These are phyloP conservation scores for Pterocles orientalis DNA, from an alignment of 2,113 vertebrate genomes.

Conservation along the genomic window DNA sequence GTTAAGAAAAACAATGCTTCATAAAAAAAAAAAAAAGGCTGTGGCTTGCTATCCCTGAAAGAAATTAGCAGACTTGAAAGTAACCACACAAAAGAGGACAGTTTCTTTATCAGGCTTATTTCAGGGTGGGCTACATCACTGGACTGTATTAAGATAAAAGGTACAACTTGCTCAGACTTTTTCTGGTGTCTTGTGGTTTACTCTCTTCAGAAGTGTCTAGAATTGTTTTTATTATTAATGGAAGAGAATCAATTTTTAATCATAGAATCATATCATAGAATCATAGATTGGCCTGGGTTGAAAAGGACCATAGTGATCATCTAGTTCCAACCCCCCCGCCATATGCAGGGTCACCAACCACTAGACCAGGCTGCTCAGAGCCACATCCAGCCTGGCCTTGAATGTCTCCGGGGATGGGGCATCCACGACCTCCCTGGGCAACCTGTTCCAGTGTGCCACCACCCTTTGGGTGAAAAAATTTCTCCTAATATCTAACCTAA, in stretches of 20 bases:
- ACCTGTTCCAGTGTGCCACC: too few relatives aligned
- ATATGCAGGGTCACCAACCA: too few relatives aligned
- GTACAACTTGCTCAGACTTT: background rate
- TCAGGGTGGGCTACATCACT: background rate
- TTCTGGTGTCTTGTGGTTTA: background rate
- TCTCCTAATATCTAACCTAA: too few relatives aligned
- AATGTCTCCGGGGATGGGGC: too few relatives aligned
- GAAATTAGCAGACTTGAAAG: background rate
- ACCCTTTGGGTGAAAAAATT: too few relatives aligned
- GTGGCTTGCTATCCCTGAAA: background rate
- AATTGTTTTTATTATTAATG: background rate
- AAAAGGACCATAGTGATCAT: too few relatives aligned
- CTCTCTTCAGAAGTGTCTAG: background rate
- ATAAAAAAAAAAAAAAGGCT: background rate
- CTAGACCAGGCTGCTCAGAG: too few relatives aligned
- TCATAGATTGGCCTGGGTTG: too few relatives aligned
- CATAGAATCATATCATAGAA: too few relatives aligned
- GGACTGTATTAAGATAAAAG: background rate
- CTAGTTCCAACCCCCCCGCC: too few relatives aligned
- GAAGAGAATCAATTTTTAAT: background rate
- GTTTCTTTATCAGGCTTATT: background rate
- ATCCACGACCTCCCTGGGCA: too few relatives aligned
- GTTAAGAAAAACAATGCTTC: background rate
- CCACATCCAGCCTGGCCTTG: too few relatives aligned
- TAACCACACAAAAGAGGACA: background rate